Evolutionary conservation across 2,888 invertebrate genomes (phyloP).

Genomic region (Ametastegia equiseti): DNA sequence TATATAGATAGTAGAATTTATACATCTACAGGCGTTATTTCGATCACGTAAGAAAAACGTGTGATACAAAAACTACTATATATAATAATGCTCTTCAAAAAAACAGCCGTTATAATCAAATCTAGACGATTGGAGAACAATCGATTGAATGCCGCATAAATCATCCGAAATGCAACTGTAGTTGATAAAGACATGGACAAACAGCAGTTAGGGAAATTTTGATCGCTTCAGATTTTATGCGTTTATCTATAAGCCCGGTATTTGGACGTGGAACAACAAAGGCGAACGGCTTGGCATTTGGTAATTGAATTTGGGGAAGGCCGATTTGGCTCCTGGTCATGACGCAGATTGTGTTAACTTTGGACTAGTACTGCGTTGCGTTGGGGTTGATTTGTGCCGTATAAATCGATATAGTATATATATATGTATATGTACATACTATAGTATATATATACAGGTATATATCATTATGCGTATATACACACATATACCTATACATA

Average conservation of each 20-base stretch:
- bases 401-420: slow-evolving; percentile 3
- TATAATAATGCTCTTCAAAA: neutral
- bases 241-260: neutral
- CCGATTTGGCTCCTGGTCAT: neutral
- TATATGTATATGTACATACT: neutral
- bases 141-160: too few relatives aligned
- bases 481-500: neutral
- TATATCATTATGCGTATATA: too few relatives aligned
- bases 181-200: neutral
- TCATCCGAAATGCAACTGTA: neutral
- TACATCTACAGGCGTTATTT: neutral
- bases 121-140: neutral
- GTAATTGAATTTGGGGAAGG: slow-evolving; percentile 18
- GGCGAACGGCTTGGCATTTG: slow-evolving; percentile 1
- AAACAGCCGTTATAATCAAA: neutral
- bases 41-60: neutral
- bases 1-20: neutral
- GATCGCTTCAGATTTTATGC: neutral
- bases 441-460: neutral
- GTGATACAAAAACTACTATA: neutral
- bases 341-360: neutral
- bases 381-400: neutral
- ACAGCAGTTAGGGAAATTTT: neutral
- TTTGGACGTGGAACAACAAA: neutral
- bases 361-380: neutral